These are phyloP conservation scores for Silurus glanis DNA, from an alignment of 2,113 vertebrate species.

Conservation along the genomic window DNA sequence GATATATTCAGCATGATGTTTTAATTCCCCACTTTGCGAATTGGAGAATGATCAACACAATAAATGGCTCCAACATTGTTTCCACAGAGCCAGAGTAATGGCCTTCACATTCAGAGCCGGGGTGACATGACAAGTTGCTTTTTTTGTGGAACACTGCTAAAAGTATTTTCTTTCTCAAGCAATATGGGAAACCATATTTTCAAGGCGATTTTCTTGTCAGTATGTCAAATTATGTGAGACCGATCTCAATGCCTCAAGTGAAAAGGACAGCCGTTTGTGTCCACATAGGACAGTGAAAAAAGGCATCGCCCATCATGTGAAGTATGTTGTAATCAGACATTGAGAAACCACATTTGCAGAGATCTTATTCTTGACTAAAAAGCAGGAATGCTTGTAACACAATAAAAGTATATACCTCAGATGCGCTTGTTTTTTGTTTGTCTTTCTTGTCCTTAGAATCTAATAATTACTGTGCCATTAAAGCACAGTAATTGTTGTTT, in stretches of 20 bases:
- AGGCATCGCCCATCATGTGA: conserved; percentile 48
- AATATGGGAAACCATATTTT: conserved; percentile 72
- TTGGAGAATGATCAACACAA: conserved; percentile 31
- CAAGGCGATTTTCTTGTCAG: conserved; percentile 74
- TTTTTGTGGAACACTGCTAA: conserved; percentile 60
- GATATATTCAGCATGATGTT: conserved; percentile 45
- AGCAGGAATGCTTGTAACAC: conserved; percentile 51
- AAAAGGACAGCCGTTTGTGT: conserved; percentile 58
- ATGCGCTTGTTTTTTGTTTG: not conserved
- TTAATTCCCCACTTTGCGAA: conserved; percentile 54
- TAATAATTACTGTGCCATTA: not conserved
- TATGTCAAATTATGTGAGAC: conserved; percentile 62
- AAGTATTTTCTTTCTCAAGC: conserved; percentile 68
- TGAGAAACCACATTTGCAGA: conserved; percentile 36
- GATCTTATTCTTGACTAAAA: conserved; percentile 34
- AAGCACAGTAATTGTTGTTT: no score
- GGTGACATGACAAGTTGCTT: conserved; percentile 61
- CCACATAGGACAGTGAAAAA: conserved; percentile 54
- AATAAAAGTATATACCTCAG: conserved; percentile 52
- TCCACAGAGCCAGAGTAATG: conserved; percentile 55
- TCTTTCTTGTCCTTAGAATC: not conserved
- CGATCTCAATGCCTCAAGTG: conserved; percentile 62
- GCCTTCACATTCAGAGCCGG: conserved; percentile 59
- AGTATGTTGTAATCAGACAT: conserved; percentile 51
- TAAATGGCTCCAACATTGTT: conserved; percentile 60